These are phyloP conservation scores for Eremophila alpestris DNA, from an alignment of 2,797 vertebrate species.

Conservation along the genomic window DNA sequence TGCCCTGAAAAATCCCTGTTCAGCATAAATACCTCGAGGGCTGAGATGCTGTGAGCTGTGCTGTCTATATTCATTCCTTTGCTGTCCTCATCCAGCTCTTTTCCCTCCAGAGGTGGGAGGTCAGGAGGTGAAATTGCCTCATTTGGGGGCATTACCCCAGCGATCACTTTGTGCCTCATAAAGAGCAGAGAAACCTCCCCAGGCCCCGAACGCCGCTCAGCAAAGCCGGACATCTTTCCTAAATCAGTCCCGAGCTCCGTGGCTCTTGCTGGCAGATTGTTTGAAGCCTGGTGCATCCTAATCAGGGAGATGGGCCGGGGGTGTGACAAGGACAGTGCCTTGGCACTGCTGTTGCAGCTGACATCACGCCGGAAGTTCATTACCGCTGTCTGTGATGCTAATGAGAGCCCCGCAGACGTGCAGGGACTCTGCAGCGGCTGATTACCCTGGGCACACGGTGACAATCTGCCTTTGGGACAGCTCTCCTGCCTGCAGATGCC, in stretches of 20 bases:
- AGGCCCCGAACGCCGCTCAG: background rate
- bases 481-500: background rate
- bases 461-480: slow-evolving; percentile 42
- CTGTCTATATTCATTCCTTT: slow-evolving; percentile 51
- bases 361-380: slow-evolving; percentile 80
- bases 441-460: slow-evolving; percentile 11
- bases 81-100: slow-evolving; percentile 31
- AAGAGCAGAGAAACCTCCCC: slow-evolving; percentile 11
- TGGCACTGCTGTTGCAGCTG: slow-evolving; percentile 77
- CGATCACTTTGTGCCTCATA: background rate
- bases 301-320: slow-evolving; percentile 71
- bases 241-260: slow-evolving; percentile 23
- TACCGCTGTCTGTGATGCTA: slow-evolving; percentile 65
- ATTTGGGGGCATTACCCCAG: background rate
- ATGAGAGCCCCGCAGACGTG: slow-evolving; percentile 55
- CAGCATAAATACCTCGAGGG: background rate
- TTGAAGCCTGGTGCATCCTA: slow-evolving; percentile 60
- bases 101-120: slow-evolving; percentile 34
- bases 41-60: background rate
- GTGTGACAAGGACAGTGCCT: slow-evolving; percentile 76
- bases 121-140: slow-evolving; percentile 40
- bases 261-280: slow-evolving; percentile 54
- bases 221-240: slow-evolving; percentile 30
- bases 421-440: slow-evolving; percentile 56
- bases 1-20: background rate